Conservation (phyloP, 2,113 vertebrate species). For the Ploceus nigricollis region DNA sequence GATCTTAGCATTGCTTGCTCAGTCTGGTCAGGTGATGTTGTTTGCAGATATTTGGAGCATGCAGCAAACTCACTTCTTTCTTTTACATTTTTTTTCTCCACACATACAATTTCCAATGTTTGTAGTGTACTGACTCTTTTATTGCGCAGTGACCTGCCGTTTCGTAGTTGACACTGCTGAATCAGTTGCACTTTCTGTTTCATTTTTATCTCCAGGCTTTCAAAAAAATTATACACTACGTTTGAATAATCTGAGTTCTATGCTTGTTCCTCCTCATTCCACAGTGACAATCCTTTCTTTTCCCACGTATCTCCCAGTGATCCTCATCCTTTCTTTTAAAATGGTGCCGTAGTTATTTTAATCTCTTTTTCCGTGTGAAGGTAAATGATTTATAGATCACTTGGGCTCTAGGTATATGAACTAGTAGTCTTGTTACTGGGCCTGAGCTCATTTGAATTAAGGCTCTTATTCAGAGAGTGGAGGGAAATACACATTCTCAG, state of each 20-base stretch:
- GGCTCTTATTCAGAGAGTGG: neutral
- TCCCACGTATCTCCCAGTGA: neutral
- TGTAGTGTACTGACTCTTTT: neutral
- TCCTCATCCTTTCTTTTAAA: neutral
- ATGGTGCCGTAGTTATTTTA: neutral
- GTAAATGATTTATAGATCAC: neutral
- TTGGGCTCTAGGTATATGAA: neutral
- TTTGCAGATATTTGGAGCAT: neutral
- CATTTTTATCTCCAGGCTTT: neutral
- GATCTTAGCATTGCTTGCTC: neutral
- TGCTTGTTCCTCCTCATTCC: neutral
- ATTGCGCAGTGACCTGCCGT: neutral
- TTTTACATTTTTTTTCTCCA: neutral
- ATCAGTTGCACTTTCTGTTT: slow-evolving; percentile 7
- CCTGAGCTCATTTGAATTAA: neutral
- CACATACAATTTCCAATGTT: neutral
- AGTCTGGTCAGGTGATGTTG: neutral
- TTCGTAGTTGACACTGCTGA: neutral
- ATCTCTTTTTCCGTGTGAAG: neutral
- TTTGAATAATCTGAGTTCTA: neutral
- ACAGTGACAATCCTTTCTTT: neutral
- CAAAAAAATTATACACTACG: neutral
- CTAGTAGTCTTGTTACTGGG: neutral
- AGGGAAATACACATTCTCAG: neutral
- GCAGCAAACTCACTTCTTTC: neutral